These are phyloP conservation scores for Hipposideros armiger DNA, from an alignment of 2,113 vertebrate genomes.

Conservation along the genomic window DNA sequence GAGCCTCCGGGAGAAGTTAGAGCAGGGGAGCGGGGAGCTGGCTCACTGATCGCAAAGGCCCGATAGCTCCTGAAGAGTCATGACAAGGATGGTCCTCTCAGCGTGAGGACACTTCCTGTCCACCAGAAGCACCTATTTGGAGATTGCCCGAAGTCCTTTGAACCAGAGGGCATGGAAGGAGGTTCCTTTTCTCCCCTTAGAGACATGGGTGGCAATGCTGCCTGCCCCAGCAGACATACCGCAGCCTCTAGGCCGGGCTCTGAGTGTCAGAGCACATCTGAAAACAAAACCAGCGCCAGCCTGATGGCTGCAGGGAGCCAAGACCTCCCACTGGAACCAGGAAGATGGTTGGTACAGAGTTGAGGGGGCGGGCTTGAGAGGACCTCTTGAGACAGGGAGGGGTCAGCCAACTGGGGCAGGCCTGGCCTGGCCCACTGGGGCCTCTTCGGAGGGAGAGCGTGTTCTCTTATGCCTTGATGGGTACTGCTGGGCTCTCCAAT, in stretches of 20 bases:
- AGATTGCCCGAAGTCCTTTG: not conserved
- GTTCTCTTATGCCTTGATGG: not conserved
- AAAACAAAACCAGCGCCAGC: not conserved
- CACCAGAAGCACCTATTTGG: not conserved
- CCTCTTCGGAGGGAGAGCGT: not conserved
- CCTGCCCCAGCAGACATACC: not conserved
- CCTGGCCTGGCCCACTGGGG: not conserved
- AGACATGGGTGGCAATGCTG: not conserved
- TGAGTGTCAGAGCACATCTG: not conserved
- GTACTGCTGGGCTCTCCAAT: not conserved
- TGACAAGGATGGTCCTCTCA: not conserved
- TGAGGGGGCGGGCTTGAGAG: not conserved
- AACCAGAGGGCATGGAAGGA: not conserved
- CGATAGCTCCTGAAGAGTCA: fast-evolving
- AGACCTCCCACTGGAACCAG: not conserved
- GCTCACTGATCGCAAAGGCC: not conserved
- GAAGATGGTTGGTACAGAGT: not conserved
- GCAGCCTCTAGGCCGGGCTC: not conserved
- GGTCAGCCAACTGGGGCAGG: not conserved
- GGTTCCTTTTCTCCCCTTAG: not conserved
- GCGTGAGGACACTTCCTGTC: not conserved
- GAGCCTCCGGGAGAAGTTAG: not conserved
- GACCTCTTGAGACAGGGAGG: not conserved
- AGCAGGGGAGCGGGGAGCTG: fast-evolving
- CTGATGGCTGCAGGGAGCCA: not conserved